phyloP scores from a whole-genome alignment of 2,113 vertebrate genomes.

The Gymnocephalus cernua region DNA sequence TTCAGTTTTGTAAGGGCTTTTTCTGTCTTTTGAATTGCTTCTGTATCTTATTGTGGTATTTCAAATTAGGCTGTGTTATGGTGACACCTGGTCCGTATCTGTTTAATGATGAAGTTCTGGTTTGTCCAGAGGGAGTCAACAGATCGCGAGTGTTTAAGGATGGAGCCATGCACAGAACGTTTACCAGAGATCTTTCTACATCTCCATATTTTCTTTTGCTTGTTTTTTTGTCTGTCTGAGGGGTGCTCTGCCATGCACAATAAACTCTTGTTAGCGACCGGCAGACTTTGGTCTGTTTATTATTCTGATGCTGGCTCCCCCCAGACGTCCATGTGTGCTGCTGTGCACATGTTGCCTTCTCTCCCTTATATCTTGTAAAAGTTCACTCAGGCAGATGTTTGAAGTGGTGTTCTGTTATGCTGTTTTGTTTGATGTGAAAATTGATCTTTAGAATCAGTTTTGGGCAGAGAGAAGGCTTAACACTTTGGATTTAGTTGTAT shows the following conservation, averaged over 20 bases:
- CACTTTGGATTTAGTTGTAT: background rate
- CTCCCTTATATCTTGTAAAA: conserved; percentile 47
- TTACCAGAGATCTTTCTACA: conserved; percentile 19
- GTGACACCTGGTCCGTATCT: conserved; percentile 17
- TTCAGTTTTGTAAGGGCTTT: conserved; percentile 15
- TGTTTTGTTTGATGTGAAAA: conserved; percentile 17
- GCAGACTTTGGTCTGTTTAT: conserved; percentile 73
- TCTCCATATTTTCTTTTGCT: conserved; percentile 47
- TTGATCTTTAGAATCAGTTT: conserved; percentile 21
- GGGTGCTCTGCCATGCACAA: conserved; percentile 66
- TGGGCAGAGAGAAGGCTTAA: background rate
- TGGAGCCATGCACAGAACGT: conserved; percentile 23
- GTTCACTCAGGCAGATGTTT: conserved; percentile 66
- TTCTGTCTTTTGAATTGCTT: conserved; percentile 25
- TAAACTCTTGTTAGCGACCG: conserved; percentile 63
- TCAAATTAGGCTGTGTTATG: conserved; percentile 5
- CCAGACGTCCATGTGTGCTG: conserved; percentile 61
- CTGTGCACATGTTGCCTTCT: conserved; percentile 69
- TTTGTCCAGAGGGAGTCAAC: conserved; percentile 16
- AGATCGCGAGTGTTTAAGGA: conserved; percentile 35
- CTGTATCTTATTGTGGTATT: background rate
- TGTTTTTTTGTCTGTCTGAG: conserved; percentile 65
- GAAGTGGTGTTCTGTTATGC: conserved; percentile 27
- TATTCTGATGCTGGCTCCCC: conserved; percentile 66
- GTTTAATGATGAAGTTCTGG: conserved; percentile 17